Conservation (phyloP, 2,113 vertebrate species). For the Eidolon helvum region DNA sequence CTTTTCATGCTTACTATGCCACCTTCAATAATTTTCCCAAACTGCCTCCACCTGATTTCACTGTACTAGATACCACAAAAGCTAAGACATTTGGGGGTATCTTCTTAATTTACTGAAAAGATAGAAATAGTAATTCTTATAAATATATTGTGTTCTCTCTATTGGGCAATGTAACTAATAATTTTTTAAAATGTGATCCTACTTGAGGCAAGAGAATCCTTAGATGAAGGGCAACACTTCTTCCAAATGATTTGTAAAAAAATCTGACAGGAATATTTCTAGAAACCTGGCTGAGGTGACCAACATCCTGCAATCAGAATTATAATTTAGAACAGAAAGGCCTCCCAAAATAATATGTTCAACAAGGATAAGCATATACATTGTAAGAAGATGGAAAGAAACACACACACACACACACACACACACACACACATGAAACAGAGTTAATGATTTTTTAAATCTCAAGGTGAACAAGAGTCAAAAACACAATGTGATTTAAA, state of each 20-base stretch:
- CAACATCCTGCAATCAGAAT: not conserved
- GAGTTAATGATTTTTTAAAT: not conserved
- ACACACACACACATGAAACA: not conserved
- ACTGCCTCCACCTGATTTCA: not conserved
- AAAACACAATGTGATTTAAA: not conserved
- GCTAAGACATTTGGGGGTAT: not conserved
- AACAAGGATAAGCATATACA: not conserved
- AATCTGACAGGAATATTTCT: not conserved
- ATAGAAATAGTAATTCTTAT: not conserved
- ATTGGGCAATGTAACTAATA: not conserved
- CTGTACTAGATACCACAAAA: not conserved
- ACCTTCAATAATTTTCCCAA: not conserved
- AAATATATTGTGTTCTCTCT: not conserved
- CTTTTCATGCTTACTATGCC: not conserved
- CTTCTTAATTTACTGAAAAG: slow-evolving; percentile 13
- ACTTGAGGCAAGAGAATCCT: not conserved
- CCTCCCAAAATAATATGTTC: not conserved
- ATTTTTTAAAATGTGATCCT: not conserved
- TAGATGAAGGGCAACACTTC: not conserved
- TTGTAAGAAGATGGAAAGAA: not conserved
- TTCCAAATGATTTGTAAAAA: not conserved
- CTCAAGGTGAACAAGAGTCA: not conserved
- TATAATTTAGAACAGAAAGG: not conserved
- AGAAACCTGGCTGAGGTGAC: not conserved
- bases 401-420: not conserved